These are phyloP conservation scores for Athetis lepigone DNA, from an alignment of 2,888 invertebrate species.

Conservation along the genomic window DNA sequence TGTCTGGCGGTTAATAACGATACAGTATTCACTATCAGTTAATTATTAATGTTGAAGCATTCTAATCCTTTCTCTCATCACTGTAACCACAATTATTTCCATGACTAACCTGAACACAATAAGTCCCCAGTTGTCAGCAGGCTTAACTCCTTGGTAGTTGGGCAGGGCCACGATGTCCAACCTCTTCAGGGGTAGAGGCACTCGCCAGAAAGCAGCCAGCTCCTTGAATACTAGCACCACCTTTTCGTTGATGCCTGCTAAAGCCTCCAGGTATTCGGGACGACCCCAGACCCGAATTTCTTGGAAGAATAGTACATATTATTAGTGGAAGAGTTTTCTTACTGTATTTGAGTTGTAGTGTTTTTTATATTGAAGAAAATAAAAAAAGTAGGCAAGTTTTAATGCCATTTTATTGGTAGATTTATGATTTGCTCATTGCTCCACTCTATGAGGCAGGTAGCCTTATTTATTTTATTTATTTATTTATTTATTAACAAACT, in stretches of 20 bases:
- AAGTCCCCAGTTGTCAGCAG: slow-evolving; percentile 95
- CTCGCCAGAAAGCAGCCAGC: slow-evolving; percentile 91
- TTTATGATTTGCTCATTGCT: too few species aligned
- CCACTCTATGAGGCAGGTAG: too few species aligned
- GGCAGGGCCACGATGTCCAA: slow-evolving; percentile 94
- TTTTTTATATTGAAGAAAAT: too few species aligned
- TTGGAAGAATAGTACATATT: slow-evolving; percentile 18
- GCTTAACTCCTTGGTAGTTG: slow-evolving; percentile 92
- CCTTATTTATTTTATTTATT: too few species aligned
- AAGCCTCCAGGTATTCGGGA: slow-evolving; percentile 90
- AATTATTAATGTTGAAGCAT: too few species aligned
- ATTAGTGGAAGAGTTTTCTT: not conserved
- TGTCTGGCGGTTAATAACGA: too few species aligned
- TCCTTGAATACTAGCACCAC: slow-evolving; percentile 90
- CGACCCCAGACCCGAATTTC: slow-evolving; percentile 92
- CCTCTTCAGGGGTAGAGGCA: slow-evolving; percentile 92
- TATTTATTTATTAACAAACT: too few species aligned
- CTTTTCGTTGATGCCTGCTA: slow-evolving; percentile 91
- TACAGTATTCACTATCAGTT: too few species aligned
- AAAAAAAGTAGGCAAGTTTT: too few species aligned
- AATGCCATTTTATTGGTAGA: too few species aligned
- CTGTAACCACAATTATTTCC: not conserved
- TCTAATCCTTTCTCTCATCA: not conserved
- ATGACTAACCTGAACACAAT: slow-evolving; percentile 93
- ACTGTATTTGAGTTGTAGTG: not conserved